Percentiles rank a stretch among this genome's conserved stretches.
Conservation (phyloP, 2,888 invertebrate species). For the Conistra vaccinii region DNA sequence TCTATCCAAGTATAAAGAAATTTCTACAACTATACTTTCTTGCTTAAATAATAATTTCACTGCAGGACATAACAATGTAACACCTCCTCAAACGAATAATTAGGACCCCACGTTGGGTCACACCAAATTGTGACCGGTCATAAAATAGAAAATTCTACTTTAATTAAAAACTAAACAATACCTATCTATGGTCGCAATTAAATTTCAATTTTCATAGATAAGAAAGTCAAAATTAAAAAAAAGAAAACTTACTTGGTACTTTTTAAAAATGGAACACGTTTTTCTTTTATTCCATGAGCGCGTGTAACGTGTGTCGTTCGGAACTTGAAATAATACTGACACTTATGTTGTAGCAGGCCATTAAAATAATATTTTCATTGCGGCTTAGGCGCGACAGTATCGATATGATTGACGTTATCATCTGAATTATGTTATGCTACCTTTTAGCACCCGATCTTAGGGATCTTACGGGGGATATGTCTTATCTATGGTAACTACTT, state of each 20-base stretch:
- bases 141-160: background rate
- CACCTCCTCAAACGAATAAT: background rate
- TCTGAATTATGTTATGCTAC: conserved; percentile 19
- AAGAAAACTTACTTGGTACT: conserved; percentile 39
- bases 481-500: conserved; percentile 6
- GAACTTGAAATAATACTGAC: conserved; percentile 50
- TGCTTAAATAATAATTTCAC: background rate
- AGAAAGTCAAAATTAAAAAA: background rate
- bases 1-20: background rate
- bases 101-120: background rate
- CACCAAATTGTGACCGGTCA: background rate
- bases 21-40: background rate
- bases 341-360: conserved; percentile 20
- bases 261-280: conserved; percentile 31
- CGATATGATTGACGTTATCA: conserved; percentile 66
- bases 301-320: conserved; percentile 30
- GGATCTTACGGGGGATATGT: conserved; percentile 15
- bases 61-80: no score
- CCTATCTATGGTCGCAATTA: background rate
- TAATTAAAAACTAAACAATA: conserved; percentile 8
- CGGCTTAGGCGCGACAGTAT: conserved; percentile 41
- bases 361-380: conserved; percentile 58
- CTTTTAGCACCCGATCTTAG: conserved; percentile 31
- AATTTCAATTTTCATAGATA: background rate
- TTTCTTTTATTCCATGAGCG: conserved; percentile 45